A percentile compares a stretch with the other conserved stretches of the same genome.
Evolutionary conservation across 2,113 vertebrate species (phyloP).

Genomic region (Clarias gariepinus): DNA sequence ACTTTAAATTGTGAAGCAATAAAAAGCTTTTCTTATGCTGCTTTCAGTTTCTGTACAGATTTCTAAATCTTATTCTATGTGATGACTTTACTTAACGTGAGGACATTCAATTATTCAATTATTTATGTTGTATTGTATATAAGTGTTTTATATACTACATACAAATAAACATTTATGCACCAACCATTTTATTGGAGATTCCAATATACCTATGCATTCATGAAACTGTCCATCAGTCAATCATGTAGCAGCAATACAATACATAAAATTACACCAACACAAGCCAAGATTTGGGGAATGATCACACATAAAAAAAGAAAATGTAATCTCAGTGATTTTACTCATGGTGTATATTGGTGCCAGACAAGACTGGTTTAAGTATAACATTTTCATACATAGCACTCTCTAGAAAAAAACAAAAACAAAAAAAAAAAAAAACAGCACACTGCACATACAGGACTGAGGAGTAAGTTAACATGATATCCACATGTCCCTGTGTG

Average conservation of each 20-base stretch:
- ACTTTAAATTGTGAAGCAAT: background rate
- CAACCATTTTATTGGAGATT: background rate
- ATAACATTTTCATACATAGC: background rate
- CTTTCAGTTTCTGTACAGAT: background rate
- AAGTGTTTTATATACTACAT: background rate
- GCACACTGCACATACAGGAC: background rate
- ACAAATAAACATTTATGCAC: background rate
- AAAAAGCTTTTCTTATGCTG: background rate
- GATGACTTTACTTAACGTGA: background rate
- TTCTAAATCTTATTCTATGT: background rate
- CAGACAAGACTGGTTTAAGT: background rate
- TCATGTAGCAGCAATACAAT: background rate
- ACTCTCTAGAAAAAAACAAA: background rate
- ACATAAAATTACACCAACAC: background rate
- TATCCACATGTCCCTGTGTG: background rate
- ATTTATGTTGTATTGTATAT: no score
- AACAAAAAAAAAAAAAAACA: background rate
- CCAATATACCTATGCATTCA: background rate
- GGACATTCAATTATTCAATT: background rate
- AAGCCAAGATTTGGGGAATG: background rate
- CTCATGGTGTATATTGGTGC: background rate
- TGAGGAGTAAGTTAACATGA: background rate
- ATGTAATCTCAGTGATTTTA: background rate
- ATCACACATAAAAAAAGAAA: background rate
- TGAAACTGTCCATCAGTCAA: background rate